A percentile compares a stretch with the other conserved stretches of the same genome.
phyloP scores from a whole-genome alignment of 2,113 vertebrate species.

The Pseudonaja textilis region DNA sequence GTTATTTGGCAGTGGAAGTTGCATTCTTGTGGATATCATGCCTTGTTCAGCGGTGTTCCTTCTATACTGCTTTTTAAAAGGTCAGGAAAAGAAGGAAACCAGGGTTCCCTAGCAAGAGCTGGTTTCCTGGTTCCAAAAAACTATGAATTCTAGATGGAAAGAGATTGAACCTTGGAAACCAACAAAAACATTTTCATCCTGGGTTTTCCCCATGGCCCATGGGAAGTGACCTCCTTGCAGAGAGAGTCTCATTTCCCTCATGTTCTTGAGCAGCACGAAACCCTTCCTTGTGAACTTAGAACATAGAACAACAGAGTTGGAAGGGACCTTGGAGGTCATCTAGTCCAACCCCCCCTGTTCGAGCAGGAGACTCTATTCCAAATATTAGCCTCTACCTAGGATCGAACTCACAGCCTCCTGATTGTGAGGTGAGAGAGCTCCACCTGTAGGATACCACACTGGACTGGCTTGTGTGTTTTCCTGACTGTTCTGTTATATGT shows the following conservation, averaged over 20 bases:
- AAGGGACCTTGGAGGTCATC: too few species aligned
- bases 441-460: too few species aligned
- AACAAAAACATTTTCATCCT: not conserved
- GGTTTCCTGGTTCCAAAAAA: rapidly evolving
- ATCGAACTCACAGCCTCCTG: too few species aligned
- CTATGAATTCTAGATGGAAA: rapidly evolving
- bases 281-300: not conserved
- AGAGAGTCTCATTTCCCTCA: too few species aligned
- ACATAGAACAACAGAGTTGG: too few species aligned
- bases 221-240: not conserved
- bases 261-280: not conserved
- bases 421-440: too few species aligned
- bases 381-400: too few species aligned
- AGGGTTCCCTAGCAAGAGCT: not conserved
- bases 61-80: not conserved
- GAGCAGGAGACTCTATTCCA: too few species aligned
- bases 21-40: not conserved
- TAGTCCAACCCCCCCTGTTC: too few species aligned
- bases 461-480: not conserved
- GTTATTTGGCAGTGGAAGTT: not conserved
- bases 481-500: not conserved
- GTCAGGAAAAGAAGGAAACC: not conserved
- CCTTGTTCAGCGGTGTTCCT: too few species aligned
- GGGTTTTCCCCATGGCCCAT: not conserved
- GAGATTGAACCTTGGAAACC: not conserved